phyloP scores from a whole-genome alignment of 2,797 vertebrate genomes.

The Xerus rutilus region DNA sequence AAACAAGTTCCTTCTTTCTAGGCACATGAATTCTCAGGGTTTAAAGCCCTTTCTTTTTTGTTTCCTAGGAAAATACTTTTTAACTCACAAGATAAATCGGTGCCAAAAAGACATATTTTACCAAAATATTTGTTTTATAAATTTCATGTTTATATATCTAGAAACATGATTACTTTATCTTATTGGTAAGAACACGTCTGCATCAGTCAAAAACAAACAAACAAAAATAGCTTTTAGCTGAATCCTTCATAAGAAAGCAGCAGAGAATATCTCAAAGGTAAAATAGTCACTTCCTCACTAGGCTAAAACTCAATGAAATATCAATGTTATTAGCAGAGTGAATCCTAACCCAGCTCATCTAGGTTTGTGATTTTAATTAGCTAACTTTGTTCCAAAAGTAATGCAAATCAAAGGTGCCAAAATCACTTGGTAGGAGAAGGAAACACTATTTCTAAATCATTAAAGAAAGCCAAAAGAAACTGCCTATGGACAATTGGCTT shows the following conservation, averaged over 20 bases:
- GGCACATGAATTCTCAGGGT: no score
- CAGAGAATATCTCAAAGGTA: constrained; percentile 20
- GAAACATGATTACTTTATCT: constrained; percentile 59
- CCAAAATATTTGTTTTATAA: constrained; percentile 67
- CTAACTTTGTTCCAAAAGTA: constrained; percentile 11
- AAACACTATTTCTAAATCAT: constrained; percentile 56
- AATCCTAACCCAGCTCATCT: constrained; percentile 6
- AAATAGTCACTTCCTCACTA: not conserved
- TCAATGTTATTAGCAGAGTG: not conserved
- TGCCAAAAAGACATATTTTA: constrained; percentile 59
- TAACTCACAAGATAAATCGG: constrained; percentile 44
- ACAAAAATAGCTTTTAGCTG: not conserved
- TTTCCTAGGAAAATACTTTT: constrained; percentile 38
- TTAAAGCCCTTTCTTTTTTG: no score
- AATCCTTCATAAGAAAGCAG: not conserved
- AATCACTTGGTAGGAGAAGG: constrained; percentile 23
- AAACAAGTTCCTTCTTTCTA: no score
- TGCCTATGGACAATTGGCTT: constrained; percentile 56
- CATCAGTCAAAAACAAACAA: constrained; percentile 32
- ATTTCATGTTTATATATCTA: constrained; percentile 68
- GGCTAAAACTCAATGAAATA: not conserved
- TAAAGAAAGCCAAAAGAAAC: constrained; percentile 56
- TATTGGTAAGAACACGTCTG: constrained; percentile 21
- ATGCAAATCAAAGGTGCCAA: not conserved
- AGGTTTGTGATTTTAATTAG: constrained; percentile 61